Evolutionary conservation across 1,140 invertebrate species (phyloP).

Genomic region (Matsumurasca onukii): DNA sequence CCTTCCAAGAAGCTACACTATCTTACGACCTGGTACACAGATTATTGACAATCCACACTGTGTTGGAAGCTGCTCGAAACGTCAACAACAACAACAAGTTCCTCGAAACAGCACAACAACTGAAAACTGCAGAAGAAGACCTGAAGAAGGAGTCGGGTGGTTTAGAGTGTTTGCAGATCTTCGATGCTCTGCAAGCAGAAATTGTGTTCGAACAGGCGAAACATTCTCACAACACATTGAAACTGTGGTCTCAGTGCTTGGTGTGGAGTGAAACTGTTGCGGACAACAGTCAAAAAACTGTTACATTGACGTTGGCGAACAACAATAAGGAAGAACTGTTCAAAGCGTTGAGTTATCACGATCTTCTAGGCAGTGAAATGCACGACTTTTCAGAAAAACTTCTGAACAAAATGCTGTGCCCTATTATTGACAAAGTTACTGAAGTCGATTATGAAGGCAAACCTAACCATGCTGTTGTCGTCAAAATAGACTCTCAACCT

Average conservation of each 20-base stretch:
- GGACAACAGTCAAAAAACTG: not conserved
- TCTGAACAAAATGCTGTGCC: conserved; percentile 26
- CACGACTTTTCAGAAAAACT: conserved; percentile 26
- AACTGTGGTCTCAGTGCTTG: conserved; percentile 25
- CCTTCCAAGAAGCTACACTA: not conserved
- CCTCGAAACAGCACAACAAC: conserved; percentile 22
- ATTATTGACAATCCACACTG: conserved; percentile 26
- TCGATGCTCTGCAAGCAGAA: conserved; percentile 13
- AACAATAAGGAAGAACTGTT: conserved; percentile 28
- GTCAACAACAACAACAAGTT: conserved; percentile 4
- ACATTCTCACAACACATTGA: conserved; percentile 15
- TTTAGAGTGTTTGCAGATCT: conserved; percentile 30
- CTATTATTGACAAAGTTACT: conserved; percentile 23
- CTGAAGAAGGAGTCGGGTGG: conserved; percentile 7
- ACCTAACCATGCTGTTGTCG: not conserved
- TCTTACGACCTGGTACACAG: not conserved
- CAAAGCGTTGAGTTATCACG: conserved; percentile 31
- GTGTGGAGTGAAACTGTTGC: conserved; percentile 13
- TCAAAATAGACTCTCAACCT: not conserved
- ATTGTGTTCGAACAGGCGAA: not conserved
- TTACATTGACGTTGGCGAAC: not conserved
- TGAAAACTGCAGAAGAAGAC: conserved; percentile 7
- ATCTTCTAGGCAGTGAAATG: conserved; percentile 28
- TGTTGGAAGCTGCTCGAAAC: conserved; percentile 11
- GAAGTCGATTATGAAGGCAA: not conserved